Evolutionary conservation across 2,888 invertebrate genomes (phyloP), one percentile per base, ranked within the genome.

Genomic region (Andrena fulva): DNA sequence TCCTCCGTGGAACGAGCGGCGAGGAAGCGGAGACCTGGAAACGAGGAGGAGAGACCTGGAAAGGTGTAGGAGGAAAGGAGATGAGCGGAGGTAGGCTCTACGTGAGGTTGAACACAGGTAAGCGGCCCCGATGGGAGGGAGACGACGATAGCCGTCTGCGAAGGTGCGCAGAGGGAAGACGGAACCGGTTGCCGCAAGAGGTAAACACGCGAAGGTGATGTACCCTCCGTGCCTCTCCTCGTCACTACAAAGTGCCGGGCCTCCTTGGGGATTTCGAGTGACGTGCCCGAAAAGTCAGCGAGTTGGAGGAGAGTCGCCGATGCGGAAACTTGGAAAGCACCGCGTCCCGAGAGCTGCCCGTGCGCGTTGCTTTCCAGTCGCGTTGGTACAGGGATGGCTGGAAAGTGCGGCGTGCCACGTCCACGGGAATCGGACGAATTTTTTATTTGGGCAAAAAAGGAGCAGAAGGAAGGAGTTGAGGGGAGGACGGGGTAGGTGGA

Each of bases 181-280:
- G 31, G 71, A 80, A 92, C 93, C 92, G 92, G 92, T 92, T 91
- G 85, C 88, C 89, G 86, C 88, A 89, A 42, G 92, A 93, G 90
- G 92, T 92, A 93, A 93, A 93, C 93, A 93, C 92, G 91, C 93
- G 87, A 91, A 91, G 91, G 91, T 92, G 93, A 93, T 92, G 93
- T 93, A 91, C 91, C 89, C 85, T 89, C 84, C 88, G 88, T 88
- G 87, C 84, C 85, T 81, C 79, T 87, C 82, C 81, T 85, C 90
- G 80, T 86, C 87, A 78, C 79, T 87, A 85, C 89, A 84, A 89
- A 85, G 89, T 88, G 85, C 88, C 84, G 85, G 76, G 88, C 69
- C 81, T 89, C 80, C 83, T 80, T 73, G 68, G 72, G 74, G 82
- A 89, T 85, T 84, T 84, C 82, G 85, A 89, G 87, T 86, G 89